Base-by-base conservation (phyloP, 2,888 invertebrate genomes). In the Stictocephala bisonia region DNA sequence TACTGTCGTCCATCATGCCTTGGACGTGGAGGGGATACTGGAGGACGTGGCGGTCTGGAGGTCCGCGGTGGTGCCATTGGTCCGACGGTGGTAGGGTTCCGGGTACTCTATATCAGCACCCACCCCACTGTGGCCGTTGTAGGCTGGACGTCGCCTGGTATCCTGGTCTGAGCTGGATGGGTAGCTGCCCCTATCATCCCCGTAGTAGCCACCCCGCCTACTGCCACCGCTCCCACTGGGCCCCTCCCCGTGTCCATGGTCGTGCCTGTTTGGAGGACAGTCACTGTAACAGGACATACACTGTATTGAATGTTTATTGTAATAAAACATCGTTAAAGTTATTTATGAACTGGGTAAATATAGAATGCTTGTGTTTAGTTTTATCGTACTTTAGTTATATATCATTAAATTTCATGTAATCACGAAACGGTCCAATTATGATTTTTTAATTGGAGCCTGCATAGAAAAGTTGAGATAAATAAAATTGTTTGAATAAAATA, bases 51-150 rank as follows among this genome's bases (percentile, higher is more conserved):
- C 70, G 15, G 70, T 40, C 20, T 56, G 44, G 22, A 58, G 70
- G 51, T 70, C 70, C n/a, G 41, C 41, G 20, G 22, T 44, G 20
- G 70, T 71, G 11, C 22, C 13, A n/a, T 71, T 71, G n/a, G 15
- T 31, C 15, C 70, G 15, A 18, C 48, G 18, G 70, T 40, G 44
- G 26, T 41, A 58, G 11, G 56, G 58, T 11, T 58, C 70, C 20
- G 70, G 70, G n/a, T 58, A 44, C 29, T 71, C 70, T 1, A 71
- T 58, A 27, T 71, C 70, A 26, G 83, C 83, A 66, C 83, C 84
- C 0, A 82, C 80, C 1, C 83, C 84, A 71, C 77, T 77, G 60
- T 77, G 77, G 2, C 77, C 77, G 50, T 76, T 77, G 71, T 75
- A 77, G 9, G 56, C 58, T n/a, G 70, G 70, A 13, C 70, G 56